Percentiles rank a stretch among this genome's conserved stretches.
phyloP scores from a whole-genome alignment of 2,113 vertebrate species.

The Nerophis lumbriciformis region DNA sequence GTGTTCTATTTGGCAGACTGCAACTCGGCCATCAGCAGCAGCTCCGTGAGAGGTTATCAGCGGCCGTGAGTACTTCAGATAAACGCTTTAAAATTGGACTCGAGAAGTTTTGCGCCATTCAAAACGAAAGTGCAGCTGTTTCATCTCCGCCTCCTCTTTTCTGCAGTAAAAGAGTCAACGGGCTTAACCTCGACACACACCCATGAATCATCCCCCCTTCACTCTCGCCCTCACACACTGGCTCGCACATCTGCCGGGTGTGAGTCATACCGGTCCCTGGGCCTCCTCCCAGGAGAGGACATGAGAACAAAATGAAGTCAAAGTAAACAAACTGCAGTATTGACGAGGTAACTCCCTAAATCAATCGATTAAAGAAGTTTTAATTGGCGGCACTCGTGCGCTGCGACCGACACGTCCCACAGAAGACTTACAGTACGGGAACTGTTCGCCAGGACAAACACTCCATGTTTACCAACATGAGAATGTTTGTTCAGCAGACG shows the following conservation, averaged over 20 bases:
- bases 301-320: not conserved
- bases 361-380: not conserved
- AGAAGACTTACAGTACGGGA: conserved; percentile 24
- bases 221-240: conserved; percentile 11
- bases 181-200: conserved; percentile 7
- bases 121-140: conserved; percentile 6
- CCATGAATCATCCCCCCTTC: conserved; percentile 23
- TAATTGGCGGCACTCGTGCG: conserved; percentile 8
- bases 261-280: conserved; percentile 16
- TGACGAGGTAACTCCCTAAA: not conserved
- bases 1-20: not conserved
- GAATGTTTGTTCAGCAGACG: not conserved
- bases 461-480: too few relatives aligned
- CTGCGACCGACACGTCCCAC: not conserved
- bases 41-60: conserved; percentile 18
- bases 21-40: not conserved
- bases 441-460: conserved; percentile 16
- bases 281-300: conserved; percentile 26
- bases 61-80: conserved; percentile 8
- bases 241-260: conserved; percentile 54
- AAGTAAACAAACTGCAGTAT: not conserved
- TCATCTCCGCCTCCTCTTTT: conserved; percentile 10
- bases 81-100: conserved; percentile 9
- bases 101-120: conserved; percentile 5
- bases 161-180: conserved; percentile 12